Evolutionary conservation across 2,888 invertebrate genomes (phyloP).

Genomic region (Actias luna): DNA sequence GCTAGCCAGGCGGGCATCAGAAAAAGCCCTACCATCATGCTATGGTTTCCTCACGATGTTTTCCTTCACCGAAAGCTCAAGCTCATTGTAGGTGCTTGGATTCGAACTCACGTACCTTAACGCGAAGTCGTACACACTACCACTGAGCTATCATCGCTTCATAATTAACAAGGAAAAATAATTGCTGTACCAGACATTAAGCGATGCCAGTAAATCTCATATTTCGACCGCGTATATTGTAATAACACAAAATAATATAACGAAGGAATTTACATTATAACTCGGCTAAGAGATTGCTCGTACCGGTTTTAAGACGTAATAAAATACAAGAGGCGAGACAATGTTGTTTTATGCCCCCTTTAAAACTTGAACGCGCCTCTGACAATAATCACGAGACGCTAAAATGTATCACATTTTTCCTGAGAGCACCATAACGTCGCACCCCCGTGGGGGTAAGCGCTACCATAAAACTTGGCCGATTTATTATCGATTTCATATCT

Average conservation of each 20-base stretch:
- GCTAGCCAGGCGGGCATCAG: too few species aligned
- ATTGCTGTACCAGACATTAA: too few species aligned
- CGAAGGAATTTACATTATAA: conserved; percentile 5
- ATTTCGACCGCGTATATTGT: neutral
- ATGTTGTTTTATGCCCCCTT: conserved; percentile 2
- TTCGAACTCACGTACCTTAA: too few species aligned
- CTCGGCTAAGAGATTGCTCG: conserved; percentile 1
- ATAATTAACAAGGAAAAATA: too few species aligned
- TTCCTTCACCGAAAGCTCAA: too few species aligned
- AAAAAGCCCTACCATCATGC: too few species aligned
- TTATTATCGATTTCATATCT: neutral
- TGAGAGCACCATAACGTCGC: neutral
- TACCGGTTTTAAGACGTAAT: conserved; percentile 2
- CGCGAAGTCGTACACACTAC: too few species aligned
- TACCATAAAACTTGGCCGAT: neutral
- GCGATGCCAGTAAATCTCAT: too few species aligned
- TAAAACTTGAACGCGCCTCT: neutral
- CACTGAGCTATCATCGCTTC: too few species aligned
- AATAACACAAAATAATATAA: neutral
- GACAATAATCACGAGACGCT: neutral
- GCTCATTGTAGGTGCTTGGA: too few species aligned
- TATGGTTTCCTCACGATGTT: too few species aligned
- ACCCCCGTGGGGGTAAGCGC: neutral
- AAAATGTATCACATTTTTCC: neutral
- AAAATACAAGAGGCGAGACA: neutral